These are phyloP conservation scores for Sinohyriopsis cumingii DNA, from an alignment of 2,888 invertebrate genomes.

Conservation along the genomic window DNA sequence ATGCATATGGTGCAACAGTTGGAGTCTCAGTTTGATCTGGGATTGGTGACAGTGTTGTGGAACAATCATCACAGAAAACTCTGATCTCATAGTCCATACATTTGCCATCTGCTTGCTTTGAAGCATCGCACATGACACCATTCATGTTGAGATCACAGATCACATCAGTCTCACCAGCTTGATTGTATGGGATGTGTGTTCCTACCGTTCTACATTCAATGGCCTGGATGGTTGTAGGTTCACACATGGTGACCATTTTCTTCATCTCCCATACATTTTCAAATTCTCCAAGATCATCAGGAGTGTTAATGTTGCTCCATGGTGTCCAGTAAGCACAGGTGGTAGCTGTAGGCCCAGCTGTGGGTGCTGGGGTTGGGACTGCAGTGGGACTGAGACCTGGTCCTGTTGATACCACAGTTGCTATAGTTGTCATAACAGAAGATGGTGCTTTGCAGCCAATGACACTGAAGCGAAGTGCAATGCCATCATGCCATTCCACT, in stretches of 20 bases:
- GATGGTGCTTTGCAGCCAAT: constrained; percentile 54
- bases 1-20: constrained; percentile 10
- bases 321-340: constrained; percentile 56
- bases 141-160: constrained; percentile 36
- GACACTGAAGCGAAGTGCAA: constrained; percentile 56
- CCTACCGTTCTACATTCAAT: constrained; percentile 41
- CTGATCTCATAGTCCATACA: constrained; percentile 66
- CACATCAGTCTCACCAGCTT: constrained; percentile 80
- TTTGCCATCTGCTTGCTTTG: constrained; percentile 35
- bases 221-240: constrained; percentile 20
- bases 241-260: constrained; percentile 40
- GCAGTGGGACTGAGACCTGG: constrained; percentile 5
- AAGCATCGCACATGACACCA: constrained; percentile 26
- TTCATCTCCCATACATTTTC: constrained; percentile 44
- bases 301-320: constrained; percentile 53
- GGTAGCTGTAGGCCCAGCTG: constrained; percentile 11
- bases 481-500: constrained; percentile 48
- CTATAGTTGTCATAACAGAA: constrained; percentile 26
- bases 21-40: constrained; percentile 38
- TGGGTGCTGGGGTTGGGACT: not conserved
- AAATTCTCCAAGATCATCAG: constrained; percentile 36
- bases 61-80: constrained; percentile 61
- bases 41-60: constrained; percentile 15
- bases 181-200: constrained; percentile 36
- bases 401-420: constrained; percentile 16